Evolutionary conservation across 2,888 invertebrate genomes (phyloP), one percentile per base, ranked within the genome.

Genomic region (Synanthedon formicaeformis): DNA sequence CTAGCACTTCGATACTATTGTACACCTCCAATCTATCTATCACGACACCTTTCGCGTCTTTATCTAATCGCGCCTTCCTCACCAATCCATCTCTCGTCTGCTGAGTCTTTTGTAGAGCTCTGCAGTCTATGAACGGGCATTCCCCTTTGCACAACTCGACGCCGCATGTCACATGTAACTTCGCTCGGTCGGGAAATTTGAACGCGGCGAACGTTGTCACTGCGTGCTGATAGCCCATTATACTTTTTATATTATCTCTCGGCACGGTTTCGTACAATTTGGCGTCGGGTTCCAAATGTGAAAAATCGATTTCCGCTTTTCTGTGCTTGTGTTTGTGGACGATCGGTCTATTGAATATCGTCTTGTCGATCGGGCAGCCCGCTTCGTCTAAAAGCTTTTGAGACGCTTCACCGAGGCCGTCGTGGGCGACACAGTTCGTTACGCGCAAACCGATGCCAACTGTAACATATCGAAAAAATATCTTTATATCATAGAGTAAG

Each of bases 161-260:
- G 14, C 91, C 91, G 74, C 95, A 95, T n/a, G 91, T 91, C 50
- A 94, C 81, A 74, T 94, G 94, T 48, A 95, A 78, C 57, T 92
- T 90, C 56, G 93, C 93, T 58, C 93, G 87, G 66, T 94, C 94
- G 3, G 94, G 94, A 75, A 95, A 95, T 67, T 94, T 94, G 67
- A 95, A 95, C 4, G 94, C 95, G 1, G 93, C 91, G 79, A 95
- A 95, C 14, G 91, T 91, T 0, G 93, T 87, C 1, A 86, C 67
- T 2, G 88, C 88, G 57, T 88, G 85, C 60, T 88, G 85, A 55
- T 86, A 88, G 0, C 82, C 83, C 88, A 88, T 88, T 40, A 88
- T 81, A 61, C 84, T 81, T 60, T 80, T 85, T 23, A 83, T 75
- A 62, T 79, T 73, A 51, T 74, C 67, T 3, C 85, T 85, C 0